Base-by-base conservation (phyloP, 2,888 invertebrate species). In the Diploptera punctata region DNA sequence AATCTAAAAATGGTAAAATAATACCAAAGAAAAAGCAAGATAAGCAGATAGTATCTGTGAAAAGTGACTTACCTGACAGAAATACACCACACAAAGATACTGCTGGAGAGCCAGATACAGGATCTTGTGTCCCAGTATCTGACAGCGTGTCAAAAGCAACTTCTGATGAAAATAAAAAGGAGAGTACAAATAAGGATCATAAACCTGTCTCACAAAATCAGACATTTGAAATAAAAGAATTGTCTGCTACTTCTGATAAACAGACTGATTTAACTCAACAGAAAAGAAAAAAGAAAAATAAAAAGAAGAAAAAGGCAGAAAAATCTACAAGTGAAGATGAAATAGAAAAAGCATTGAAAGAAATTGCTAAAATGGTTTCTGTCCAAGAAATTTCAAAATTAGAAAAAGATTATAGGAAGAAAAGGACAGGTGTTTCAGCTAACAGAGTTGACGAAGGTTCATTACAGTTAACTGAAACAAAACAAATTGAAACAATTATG, bases 301-400 rank as follows among this genome's bases (percentile, higher is more conserved):
- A 68, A 16, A 24, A 43, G 67, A 68, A 68, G 54, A 68, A 68
- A 16, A 54, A 65, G 33, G 1, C 19, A 26, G 57, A 52, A 44
- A 70, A 69, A 31, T 16, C 43, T 10, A 18, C 16, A 9, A 38
- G 19, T 18, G 82, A 81, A 60, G 84, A 85, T 74, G 84, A 85
- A 76, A 83, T 85, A 67, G 86, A 85, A 72, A 82, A 82, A 75
- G 84, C 84, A 67, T 77, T 84, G 43, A 83, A 81, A 77, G 85
- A 85, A 78, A 85, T 85, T 52, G 81, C 81, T 44, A 79, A 79
- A 49, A 81, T 83, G 81, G 80, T 81, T 52, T 61, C 61, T 33
- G 67, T n/a, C 18, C 44, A 62, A 47, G 26, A 60, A 72, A 31
- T 18, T 31, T 19, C 21, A 26, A 52, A 71, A 65, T 7, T n/a